Base-by-base conservation (phyloP, 2,797 vertebrate genomes). In the Clarias platycephalus region DNA sequence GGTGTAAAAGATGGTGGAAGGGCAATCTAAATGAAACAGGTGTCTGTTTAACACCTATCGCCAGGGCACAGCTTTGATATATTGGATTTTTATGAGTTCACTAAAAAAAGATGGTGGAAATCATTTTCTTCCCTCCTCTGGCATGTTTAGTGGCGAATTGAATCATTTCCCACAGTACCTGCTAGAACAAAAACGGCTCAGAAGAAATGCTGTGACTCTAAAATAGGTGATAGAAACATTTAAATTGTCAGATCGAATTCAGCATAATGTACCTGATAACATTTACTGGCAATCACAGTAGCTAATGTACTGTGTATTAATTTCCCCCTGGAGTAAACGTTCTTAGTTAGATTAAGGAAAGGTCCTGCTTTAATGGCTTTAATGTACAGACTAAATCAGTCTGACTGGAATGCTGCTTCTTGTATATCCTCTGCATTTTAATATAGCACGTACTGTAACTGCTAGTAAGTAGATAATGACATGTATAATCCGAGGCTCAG, bases 91-190 rank as follows among this genome's bases (percentile, higher is more conserved):
- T 90, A 86, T 85, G 66, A 83, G 58, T 60, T 78, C 81, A 75
- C 31, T 64, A 75, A 71, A 72, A 77, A 75, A 67, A 76, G 66
- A 82, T 34, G 75, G 90, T 85, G 84, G 88, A 92, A 89, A 89
- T 89, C 89, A 90, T 93, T 94, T 93, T 89, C 89, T 91, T 89
- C 89, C 91, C 92, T 94, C 93, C 94, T 93, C 91, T 88, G 91
- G 92, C 93, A 91, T 88, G 90, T 90, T 89, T 91, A 94, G 92
- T 92, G 91, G 95, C 92, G 93, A 93, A 93, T 90, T 87, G 91
- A 94, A 95, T 93, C 90, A 89, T 87, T 91, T 91, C 49, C 67
- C 44, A 74, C 22, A 44, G 60, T 26, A 68, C 26, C 72, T 16
- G 40, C 37, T n/a, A 76, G 28, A 70, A 76, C 62, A 44, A 67